These are phyloP conservation scores for Chaenodraco wilsoni DNA, from an alignment of 2,797 vertebrate genomes.

Conservation along the genomic window DNA sequence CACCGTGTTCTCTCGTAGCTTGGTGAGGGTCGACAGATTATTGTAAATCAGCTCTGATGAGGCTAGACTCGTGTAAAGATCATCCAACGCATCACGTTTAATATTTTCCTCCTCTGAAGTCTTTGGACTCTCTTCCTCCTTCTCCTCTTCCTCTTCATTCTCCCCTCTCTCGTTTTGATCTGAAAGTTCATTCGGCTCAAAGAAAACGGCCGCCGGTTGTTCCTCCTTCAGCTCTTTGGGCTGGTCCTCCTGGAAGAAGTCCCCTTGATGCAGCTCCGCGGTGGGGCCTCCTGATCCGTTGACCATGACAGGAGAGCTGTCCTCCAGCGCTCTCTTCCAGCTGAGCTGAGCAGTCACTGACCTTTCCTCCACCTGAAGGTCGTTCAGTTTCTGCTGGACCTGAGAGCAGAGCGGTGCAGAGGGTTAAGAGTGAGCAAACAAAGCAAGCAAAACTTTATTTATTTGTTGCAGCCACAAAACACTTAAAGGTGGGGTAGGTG, in stretches of 20 bases:
- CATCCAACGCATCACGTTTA: conserved; percentile 73
- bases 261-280: conserved; percentile 61
- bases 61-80: conserved; percentile 75
- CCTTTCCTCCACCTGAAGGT: conserved; percentile 89
- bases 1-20: conserved; percentile 61
- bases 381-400: conserved; percentile 90
- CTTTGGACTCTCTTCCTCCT: conserved; percentile 83
- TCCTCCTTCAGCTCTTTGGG: conserved; percentile 72
- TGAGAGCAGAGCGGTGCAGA: conserved; percentile 53
- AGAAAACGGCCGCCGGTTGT: conserved; percentile 30
- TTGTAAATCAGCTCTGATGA: conserved; percentile 63
- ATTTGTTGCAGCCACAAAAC: no score
- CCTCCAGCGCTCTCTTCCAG: conserved; percentile 89
- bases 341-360: conserved; percentile 85
- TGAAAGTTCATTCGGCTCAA: conserved; percentile 55
- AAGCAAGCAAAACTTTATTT: no score
- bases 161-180: conserved; percentile 56
- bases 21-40: conserved; percentile 50
- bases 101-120: conserved; percentile 82
- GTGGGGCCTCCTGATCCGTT: conserved; percentile 85
- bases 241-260: conserved; percentile 66
- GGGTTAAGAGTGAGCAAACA: neutral
- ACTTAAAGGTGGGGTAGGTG: no score
- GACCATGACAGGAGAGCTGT: conserved; percentile 87
- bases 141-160: conserved; percentile 63